Percentiles rank a stretch among this genome's conserved stretches.
phyloP scores from a whole-genome alignment of 1,140 invertebrate genomes.

The Tetraneura akinire region DNA sequence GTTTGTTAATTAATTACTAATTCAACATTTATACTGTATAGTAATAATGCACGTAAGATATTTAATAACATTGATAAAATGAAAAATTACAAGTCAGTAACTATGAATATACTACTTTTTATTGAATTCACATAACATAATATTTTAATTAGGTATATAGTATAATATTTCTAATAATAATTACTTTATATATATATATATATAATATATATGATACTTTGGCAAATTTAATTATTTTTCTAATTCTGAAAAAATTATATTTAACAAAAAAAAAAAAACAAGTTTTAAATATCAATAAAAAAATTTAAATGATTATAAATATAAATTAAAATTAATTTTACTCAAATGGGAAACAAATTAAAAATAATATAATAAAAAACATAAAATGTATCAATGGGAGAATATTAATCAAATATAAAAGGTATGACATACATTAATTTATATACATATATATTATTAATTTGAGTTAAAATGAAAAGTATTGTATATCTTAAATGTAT shows the following conservation, averaged over 20 bases:
- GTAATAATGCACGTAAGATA: too few relatives aligned
- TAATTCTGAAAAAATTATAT: constrained; percentile 9
- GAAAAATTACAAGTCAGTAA: background rate
- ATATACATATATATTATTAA: constrained; percentile 3
- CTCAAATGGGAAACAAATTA: background rate
- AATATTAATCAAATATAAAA: constrained; percentile 4
- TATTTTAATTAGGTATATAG: constrained; percentile 22
- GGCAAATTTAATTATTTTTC: constrained; percentile 25
- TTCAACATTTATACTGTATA: too few relatives aligned
- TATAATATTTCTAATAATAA: constrained; percentile 39
- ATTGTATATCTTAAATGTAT: constrained; percentile 19
- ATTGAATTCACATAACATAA: constrained; percentile 16
- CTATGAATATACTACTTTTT: constrained; percentile 25
- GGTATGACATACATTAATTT: constrained; percentile 14
- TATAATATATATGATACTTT: constrained; percentile 23
- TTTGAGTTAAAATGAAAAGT: background rate
- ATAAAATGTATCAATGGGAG: constrained; percentile 21
- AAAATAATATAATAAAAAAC: constrained; percentile 7
- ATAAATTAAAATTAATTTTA: constrained; percentile 14
- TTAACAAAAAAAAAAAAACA: constrained; percentile 16
- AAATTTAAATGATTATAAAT: background rate
- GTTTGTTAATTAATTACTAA: too few relatives aligned
- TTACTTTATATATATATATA: constrained; percentile 13
- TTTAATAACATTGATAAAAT: too few relatives aligned
- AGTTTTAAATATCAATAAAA: background rate